Base-by-base conservation (phyloP, 2,888 invertebrate species). In the Pammene aurita region DNA sequence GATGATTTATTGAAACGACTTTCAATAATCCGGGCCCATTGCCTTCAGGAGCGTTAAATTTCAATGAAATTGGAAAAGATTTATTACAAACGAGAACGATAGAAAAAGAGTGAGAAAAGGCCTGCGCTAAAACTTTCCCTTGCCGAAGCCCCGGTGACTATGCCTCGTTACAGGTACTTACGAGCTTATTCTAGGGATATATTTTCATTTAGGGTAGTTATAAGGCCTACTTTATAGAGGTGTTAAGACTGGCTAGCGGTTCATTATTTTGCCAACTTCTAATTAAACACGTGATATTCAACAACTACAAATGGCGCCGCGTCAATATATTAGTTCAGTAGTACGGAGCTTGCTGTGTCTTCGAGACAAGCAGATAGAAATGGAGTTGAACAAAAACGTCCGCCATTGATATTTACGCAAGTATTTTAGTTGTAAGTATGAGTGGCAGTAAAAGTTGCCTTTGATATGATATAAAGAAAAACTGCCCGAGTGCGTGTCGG, bases 51-150 rank as follows among this genome's bases (percentile, higher is more conserved):
- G 75, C 76, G 76, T 76, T 75, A 82, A 82, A 78, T 79, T 80
- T 79, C 76, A 72, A 76, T 78, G 75, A 75, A 79, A 78, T 78
- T 77, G 77, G 74, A 77, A 76, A 80, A 77, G 76, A 77, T 76
- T 74, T 75, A 76, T 72, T 68, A 68, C 71, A 67, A 66, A 60
- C 63, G 70, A 68, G 68, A 73, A 75, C 55, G 57, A 61, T 66
- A 60, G 56, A 65, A 64, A 72, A 79, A 76, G 66, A 73, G 76
- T 73, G 68, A 54, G 67, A 72, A 75, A 73, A 66, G 65, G 73
- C 72, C 72, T 60, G 71, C 55, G 65, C 70, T 71, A 62, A 76
- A 74, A 72, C 71, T 74, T 72, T 68, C 41, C 50, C 70, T 66
- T 35, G 67, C 62, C 48, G 44, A 41, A 57, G 71, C 13, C 46